Base-by-base conservation (phyloP, 2,797 vertebrate species). In the Poeciliopsis turneri region DNA sequence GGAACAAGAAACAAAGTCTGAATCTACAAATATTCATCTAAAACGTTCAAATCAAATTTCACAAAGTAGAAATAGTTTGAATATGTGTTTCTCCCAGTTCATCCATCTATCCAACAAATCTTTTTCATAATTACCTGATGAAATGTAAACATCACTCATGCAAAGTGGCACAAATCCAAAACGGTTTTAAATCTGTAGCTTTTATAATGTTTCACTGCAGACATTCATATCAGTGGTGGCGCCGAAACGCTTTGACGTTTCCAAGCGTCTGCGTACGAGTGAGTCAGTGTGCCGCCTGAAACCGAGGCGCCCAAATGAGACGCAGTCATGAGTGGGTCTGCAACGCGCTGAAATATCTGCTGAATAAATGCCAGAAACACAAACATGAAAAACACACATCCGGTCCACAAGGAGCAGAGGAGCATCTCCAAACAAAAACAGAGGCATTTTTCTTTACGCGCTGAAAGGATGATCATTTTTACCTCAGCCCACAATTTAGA, bases 251-350 rank as follows among this genome's bases (percentile, higher is more conserved):
- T 74, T 23, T 43, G 43, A 30, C 45, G 9, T 30, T 20, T 39
- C 41, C 11, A n/a, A 74, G 61, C 2, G 12, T 81, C 49, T 25
- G 28, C 5, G 41, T 51, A 28, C 61, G 46, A 25, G 70, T 76
- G 76, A 70, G 47, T 28, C 82, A 79, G 68, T 28, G 10, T 28
- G 43, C 30, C 71, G 13, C 33, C 69, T 47, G 5, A 61, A 69
- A 66, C 45, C 46, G 18, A 75, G 53, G 72, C 51, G 72, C 51
- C 71, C 25, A n/a, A 11, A 43, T 49, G 53, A 20, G 64, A 16
- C 5, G 2, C 25, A 4, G 8, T 45, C 28, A 47, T 28, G n/a
- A 4, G 45, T 75, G 4, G 66, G 39, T 12, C 66, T 43, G 64
- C 41, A 43, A 33, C 59, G 0, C 16, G 8, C 33, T 36, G 16